Conservation (phyloP, 2,888 invertebrate species). For the Pseudococcus jackbeardsleyi region DNA sequence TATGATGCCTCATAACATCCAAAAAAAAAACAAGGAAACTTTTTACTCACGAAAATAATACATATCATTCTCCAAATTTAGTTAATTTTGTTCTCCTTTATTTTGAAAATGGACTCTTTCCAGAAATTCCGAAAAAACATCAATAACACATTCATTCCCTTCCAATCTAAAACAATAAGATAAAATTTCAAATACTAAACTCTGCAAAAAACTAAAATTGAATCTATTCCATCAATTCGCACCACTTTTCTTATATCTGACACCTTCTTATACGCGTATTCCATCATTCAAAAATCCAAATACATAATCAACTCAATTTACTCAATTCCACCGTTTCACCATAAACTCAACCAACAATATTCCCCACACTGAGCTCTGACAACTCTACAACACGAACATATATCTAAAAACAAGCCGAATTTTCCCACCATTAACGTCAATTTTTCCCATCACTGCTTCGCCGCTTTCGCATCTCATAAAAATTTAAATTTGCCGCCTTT, state of each 20-base stretch:
- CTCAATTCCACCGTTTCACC: neutral
- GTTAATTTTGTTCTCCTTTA: too few relatives aligned
- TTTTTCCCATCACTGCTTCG: neutral
- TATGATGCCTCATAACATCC: too few relatives aligned
- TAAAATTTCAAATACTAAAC: too few relatives aligned
- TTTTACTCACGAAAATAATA: too few relatives aligned
- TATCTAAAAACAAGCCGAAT: neutral
- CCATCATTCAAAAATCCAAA: neutral
- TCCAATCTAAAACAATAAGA: too few relatives aligned
- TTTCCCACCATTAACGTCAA: constrained; percentile 2
- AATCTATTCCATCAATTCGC: neutral
- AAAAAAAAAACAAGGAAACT: too few relatives aligned
- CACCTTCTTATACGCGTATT: neutral
- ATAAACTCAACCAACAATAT: neutral
- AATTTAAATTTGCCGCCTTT: constrained; percentile 25
- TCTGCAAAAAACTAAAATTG: too few relatives aligned
- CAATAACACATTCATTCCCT: too few relatives aligned
- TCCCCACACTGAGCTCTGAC: neutral
- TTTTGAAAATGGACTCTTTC: too few relatives aligned
- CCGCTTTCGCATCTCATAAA: neutral
- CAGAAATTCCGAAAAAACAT: too few relatives aligned
- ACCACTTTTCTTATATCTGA: neutral
- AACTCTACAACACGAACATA: neutral
- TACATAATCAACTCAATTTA: neutral
- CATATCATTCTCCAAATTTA: too few relatives aligned